These are phyloP conservation scores for Pyrochroa serraticornis DNA, from an alignment of 2,888 invertebrate species.

Conservation along the genomic window DNA sequence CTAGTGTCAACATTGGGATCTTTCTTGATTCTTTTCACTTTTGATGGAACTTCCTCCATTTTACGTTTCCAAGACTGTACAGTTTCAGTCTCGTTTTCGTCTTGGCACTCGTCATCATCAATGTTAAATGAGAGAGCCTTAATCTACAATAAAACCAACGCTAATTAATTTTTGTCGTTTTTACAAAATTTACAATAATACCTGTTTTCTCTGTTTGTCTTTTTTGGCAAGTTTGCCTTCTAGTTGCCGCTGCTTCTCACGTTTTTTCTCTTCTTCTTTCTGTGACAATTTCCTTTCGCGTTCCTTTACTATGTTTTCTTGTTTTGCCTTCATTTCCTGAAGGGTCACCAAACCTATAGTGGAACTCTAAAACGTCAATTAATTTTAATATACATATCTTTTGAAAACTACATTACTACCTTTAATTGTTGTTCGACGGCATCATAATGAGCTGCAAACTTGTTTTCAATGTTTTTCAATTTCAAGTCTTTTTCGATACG, in stretches of 20 bases:
- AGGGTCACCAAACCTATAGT: conserved; percentile 97
- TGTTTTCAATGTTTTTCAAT: conserved; percentile 94
- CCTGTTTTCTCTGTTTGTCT: conserved; percentile 88
- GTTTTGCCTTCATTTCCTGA: conserved; percentile 99
- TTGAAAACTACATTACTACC: conserved; percentile 51
- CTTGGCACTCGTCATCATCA: conserved; percentile 70
- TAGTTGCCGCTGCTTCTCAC: conserved; percentile 82
- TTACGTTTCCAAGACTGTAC: conserved; percentile 55
- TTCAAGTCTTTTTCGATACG: conserved; percentile 97
- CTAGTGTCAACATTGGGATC: no score
- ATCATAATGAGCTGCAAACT: conserved; percentile 99
- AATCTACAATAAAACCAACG: conserved; percentile 65
- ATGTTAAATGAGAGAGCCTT: conserved; percentile 91
- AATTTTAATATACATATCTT: conserved; percentile 2
- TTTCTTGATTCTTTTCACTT: conserved; percentile 80
- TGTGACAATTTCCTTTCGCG: conserved; percentile 93
- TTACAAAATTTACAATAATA: conserved; percentile 43
- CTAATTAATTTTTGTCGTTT: conserved; percentile 21
- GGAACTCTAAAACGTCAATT: conserved; percentile 67
- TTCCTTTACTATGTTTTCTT: conserved; percentile 93
- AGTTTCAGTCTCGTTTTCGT: conserved; percentile 60
- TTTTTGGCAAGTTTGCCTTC: conserved; percentile 93
- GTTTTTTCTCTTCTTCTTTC: conserved; percentile 88
- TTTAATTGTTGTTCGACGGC: conserved; percentile 98
- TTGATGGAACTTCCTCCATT: conserved; percentile 60